Evolutionary conservation across 2,797 vertebrate genomes (phyloP).

Genomic region (Spheniscus humboldti): DNA sequence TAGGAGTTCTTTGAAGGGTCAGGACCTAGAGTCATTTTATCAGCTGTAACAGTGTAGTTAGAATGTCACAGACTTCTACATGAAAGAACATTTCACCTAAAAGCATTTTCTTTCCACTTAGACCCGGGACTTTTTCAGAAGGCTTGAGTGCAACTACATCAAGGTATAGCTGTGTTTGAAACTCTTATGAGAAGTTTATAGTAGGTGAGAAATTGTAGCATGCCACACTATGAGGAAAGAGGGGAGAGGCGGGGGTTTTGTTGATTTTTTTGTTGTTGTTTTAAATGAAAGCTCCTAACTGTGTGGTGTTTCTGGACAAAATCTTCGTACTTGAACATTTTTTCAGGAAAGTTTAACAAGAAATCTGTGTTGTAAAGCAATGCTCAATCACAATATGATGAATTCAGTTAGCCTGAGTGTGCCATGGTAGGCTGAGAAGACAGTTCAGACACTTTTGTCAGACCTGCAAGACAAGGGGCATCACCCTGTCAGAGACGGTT

Average conservation of each 20-base stretch:
- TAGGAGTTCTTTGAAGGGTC: neutral
- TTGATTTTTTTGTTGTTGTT: neutral
- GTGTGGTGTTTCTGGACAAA: neutral
- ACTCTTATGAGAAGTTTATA: neutral
- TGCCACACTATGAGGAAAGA: neutral
- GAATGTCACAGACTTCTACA: neutral
- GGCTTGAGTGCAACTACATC: neutral
- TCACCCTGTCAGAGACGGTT: neutral
- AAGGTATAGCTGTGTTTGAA: neutral
- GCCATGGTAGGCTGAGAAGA: neutral
- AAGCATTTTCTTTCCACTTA: neutral
- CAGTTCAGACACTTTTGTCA: neutral
- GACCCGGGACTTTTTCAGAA: neutral
- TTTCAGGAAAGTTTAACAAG: neutral
- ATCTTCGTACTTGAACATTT: neutral
- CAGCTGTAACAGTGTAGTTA: neutral
- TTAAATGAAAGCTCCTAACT: neutral
- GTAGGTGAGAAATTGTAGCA: neutral
- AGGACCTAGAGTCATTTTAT: neutral
- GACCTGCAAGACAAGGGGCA: neutral
- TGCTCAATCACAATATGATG: neutral
- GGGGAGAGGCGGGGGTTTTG: neutral
- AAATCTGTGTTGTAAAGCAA: neutral
- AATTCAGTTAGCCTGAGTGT: neutral
- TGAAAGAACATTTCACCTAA: neutral